phyloP scores from a whole-genome alignment of 2,888 invertebrate species.

The Marronus borbonicus region DNA sequence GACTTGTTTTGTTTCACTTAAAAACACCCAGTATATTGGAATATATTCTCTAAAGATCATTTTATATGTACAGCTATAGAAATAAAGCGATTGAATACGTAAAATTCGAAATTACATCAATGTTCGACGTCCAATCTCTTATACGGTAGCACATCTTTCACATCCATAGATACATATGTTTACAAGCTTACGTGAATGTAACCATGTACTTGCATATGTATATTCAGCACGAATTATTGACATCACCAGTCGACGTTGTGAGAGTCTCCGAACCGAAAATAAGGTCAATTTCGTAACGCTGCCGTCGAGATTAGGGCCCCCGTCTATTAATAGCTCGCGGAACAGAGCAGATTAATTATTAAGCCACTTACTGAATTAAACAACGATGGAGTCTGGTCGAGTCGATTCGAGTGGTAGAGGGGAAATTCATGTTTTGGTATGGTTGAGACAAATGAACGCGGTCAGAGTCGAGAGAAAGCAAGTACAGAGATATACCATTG shows the following conservation, averaged over 20 bases:
- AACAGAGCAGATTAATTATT: conserved; percentile 25
- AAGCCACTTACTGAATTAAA: conserved; percentile 23
- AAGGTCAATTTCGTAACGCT: conserved; percentile 32
- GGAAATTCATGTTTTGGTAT: neutral
- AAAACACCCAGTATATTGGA: too few relatives aligned
- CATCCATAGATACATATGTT: too few relatives aligned
- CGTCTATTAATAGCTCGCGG: conserved; percentile 32
- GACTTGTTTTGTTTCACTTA: too few relatives aligned
- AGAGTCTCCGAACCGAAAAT: conserved; percentile 21
- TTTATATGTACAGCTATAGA: too few relatives aligned
- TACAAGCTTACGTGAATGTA: neutral
- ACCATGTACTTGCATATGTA: neutral
- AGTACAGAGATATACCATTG: too few relatives aligned
- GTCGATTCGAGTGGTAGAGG: neutral
- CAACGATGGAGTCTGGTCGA: conserved; percentile 1
- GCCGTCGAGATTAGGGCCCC: conserved; percentile 21
- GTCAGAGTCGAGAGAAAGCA: neutral
- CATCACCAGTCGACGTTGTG: conserved; percentile 13
- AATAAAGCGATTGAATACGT: too few relatives aligned
- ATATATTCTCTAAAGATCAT: too few relatives aligned
- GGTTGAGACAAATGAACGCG: neutral
- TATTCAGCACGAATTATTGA: conserved; percentile 33
- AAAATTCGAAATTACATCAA: too few relatives aligned
- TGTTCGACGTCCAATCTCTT: too few relatives aligned
- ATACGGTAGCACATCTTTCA: too few relatives aligned